A percentile compares a stretch with the other conserved stretches of the same genome.
Conservation (phyloP, 2,888 invertebrate species). For the Trachelus stipa region DNA sequence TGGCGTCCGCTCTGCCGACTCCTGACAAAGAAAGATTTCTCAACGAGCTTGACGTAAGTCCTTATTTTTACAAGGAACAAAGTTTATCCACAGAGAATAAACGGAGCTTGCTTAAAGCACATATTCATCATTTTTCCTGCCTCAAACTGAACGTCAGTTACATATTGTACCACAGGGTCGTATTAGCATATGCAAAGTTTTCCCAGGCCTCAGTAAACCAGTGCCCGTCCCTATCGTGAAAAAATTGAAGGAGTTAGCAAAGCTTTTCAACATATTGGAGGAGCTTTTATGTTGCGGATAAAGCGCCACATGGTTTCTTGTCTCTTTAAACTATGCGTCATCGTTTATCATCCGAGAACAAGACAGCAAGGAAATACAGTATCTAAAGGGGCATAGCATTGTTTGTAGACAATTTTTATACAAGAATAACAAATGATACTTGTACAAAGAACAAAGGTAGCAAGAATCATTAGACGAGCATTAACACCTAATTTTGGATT, state of each 20-base stretch:
- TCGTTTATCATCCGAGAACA: background rate
- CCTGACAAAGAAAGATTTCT: slow-evolving; percentile 61
- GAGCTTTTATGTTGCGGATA: background rate
- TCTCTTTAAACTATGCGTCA: background rate
- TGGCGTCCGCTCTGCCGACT: slow-evolving; percentile 53
- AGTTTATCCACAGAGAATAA: background rate
- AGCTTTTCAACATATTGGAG: background rate
- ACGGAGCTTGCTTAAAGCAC: background rate
- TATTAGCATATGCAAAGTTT: background rate
- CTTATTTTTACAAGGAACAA: background rate
- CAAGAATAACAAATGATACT: background rate
- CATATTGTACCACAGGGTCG: background rate
- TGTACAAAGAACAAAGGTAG: background rate
- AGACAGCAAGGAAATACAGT: background rate
- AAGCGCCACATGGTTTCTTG: background rate
- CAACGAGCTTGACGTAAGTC: slow-evolving; percentile 62
- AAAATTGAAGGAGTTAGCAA: background rate
- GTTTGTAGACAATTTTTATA: background rate
- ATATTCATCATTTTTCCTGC: background rate
- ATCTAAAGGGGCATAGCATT: background rate
- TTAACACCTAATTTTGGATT: background rate
- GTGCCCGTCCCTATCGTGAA: background rate
- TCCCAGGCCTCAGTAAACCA: background rate
- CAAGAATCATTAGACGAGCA: background rate
- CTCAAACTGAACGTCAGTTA: background rate